A percentile compares a stretch with the other conserved stretches of the same genome.
These are phyloP conservation scores for Etheostoma perlongum DNA, from an alignment of 2,797 vertebrate species.

Conservation along the genomic window DNA sequence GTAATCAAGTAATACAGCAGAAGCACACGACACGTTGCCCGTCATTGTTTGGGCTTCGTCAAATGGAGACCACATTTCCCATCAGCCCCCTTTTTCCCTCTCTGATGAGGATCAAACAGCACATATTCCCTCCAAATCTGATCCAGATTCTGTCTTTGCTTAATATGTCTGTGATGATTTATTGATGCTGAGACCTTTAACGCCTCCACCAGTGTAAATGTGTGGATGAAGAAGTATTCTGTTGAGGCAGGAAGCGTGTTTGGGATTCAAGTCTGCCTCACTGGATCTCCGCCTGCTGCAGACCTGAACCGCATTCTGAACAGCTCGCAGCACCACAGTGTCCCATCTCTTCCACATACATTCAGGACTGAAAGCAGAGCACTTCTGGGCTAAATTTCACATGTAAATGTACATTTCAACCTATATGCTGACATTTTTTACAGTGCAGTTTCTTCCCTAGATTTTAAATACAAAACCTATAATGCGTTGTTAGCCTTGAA, in stretches of 20 bases:
- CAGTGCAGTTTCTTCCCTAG: too few relatives aligned
- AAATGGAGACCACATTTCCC: constrained; percentile 45
- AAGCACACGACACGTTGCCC: background rate
- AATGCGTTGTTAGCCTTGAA: too few relatives aligned
- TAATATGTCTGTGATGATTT: background rate
- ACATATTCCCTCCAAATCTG: background rate
- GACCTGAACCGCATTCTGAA: constrained; percentile 68
- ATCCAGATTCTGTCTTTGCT: background rate
- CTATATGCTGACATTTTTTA: too few relatives aligned
- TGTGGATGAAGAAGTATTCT: background rate
- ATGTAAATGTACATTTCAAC: too few relatives aligned
- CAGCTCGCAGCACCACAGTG: constrained; percentile 41
- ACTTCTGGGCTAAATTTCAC: too few relatives aligned
- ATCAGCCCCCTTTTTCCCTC: constrained; percentile 10
- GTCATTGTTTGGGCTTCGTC: constrained; percentile 9
- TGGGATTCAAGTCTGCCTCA: constrained; percentile 10
- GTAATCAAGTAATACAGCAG: constrained; percentile 31
- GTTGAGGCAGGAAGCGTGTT: constrained; percentile 7
- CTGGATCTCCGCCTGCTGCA: constrained; percentile 64
- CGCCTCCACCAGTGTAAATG: background rate
- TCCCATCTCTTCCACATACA: constrained; percentile 28
- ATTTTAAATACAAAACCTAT: too few relatives aligned
- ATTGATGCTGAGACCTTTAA: background rate
- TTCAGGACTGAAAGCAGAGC: constrained; percentile 12
- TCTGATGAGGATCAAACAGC: background rate